Percentiles rank a stretch among this genome's conserved stretches.
phyloP scores from a whole-genome alignment of 2,113 vertebrate genomes.

The Triplophysa dalaica region DNA sequence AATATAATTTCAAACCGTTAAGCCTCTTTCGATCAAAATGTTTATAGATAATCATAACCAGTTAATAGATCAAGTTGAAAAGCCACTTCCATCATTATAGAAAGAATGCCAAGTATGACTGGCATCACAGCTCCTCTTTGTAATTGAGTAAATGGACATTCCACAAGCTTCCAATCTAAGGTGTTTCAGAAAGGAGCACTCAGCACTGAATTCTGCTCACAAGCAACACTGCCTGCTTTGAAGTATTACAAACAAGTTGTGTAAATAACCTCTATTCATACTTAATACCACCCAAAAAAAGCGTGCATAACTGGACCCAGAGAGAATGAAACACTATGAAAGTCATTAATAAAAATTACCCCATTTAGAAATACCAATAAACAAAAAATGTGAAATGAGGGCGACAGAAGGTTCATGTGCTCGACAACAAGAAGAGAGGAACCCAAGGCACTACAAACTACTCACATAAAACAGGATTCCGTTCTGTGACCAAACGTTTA shows the following conservation, averaged over 20 bases:
- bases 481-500: constrained; percentile 74
- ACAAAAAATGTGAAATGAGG: not conserved
- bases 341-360: not conserved
- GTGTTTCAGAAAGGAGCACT: not conserved
- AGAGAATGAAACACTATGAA: not conserved
- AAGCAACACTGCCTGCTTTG: not conserved
- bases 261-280: not conserved
- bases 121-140: not conserved
- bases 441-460: constrained; percentile 73
- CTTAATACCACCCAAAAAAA: not conserved
- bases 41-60: too few relatives aligned
- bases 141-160: constrained; percentile 21
- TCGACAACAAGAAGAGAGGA: constrained; percentile 44
- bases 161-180: not conserved
- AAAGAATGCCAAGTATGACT: constrained; percentile 6
- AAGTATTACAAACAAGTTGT: not conserved
- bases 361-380: not conserved
- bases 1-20: too few relatives aligned
- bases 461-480: constrained; percentile 84
- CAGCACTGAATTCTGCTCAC: not conserved
- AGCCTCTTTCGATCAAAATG: too few relatives aligned
- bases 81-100: not conserved
- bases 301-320: not conserved
- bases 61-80: not conserved
- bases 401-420: not conserved